These are phyloP conservation scores for Ariolimax columbianus DNA, from an alignment of 2,888 invertebrate species.

Conservation along the genomic window DNA sequence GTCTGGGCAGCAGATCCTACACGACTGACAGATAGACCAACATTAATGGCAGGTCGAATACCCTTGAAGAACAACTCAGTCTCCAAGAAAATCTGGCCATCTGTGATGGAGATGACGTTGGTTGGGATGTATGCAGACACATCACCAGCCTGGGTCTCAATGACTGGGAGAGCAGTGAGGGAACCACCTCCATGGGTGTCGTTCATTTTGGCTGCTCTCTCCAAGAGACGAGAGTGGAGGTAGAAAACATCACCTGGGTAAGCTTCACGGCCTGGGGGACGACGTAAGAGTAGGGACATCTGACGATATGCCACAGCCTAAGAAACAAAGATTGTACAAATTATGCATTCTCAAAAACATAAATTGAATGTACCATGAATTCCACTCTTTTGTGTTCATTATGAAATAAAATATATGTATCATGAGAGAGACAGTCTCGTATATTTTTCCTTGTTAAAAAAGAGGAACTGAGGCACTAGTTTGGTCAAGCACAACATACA, in stretches of 20 bases:
- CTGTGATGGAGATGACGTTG: conserved; percentile 99
- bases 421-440: too few species aligned
- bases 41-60: conserved; percentile 99
- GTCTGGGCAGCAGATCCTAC: conserved; percentile 99
- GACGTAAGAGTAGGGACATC: conserved; percentile 98
- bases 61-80: conserved; percentile 99
- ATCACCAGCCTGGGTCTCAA: conserved; percentile 99
- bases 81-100: conserved; percentile 99
- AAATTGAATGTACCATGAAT: too few species aligned
- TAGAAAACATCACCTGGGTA: conserved; percentile 99
- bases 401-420: too few species aligned
- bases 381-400: too few species aligned
- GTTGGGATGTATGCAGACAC: conserved; percentile 99
- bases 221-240: conserved; percentile 98
- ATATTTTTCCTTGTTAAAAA: too few species aligned
- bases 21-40: conserved; percentile 98
- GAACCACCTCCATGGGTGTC: conserved; percentile 94
- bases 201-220: conserved; percentile 99
- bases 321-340: conserved; percentile 29
- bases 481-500: too few species aligned
- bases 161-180: conserved; percentile 97
- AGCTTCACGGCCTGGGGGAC: conserved; percentile 99
- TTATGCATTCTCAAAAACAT: too few species aligned
- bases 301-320: conserved; percentile 97
- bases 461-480: too few species aligned